Base-by-base conservation (phyloP, 2,797 vertebrate genomes). In the Melanotaenia maccullochi region DNA sequence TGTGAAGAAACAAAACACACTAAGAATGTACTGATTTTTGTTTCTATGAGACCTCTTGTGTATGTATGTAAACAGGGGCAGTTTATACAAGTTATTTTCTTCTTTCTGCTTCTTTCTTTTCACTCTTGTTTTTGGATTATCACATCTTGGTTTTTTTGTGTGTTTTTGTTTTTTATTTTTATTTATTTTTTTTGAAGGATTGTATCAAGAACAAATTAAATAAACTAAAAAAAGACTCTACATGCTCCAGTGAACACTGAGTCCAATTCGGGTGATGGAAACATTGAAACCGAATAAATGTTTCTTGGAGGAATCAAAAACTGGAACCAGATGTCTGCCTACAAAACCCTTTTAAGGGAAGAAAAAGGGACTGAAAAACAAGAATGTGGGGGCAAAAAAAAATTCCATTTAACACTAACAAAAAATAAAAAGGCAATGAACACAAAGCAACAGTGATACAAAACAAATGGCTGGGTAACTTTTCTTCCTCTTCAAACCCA, bases 301-400 rank as follows among this genome's bases (percentile, higher is more conserved):
- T 62, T 13, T 20, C 32, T 30, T 9, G 9, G 66, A 38, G 12
- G 9, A 42, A 20, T 18, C 30, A 40, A 5, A 66, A 58, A 65
- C 58, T 11, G 11, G 28, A 79, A 63, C 24, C 80, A 75, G 70
- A 79, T 70, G 67, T 68, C 71, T 38, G 13, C 30, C 35, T 4
- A 14, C 69, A 47, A 1, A 24, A 42, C 0, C 12, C 69, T 38
- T 18, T 40, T 60, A 67, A 49, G 9, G 54, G 28, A 5, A 57
- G 20, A 42, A 64, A 22, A 22, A 33, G 25, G 0, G 42, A 13
- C 18, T 44, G 38, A 47, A 28, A 55, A 54, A 64, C 18, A n/a
- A 56, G 30, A 55, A 59, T 38, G 22, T n/a, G 12, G 16, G 38
- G 12, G 18, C 16, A 20, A 33, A 58, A 24, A 24, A 30, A 60